These are phyloP conservation scores for Odocoileus virginianus DNA, from an alignment of 2,113 vertebrate genomes.

Conservation along the genomic window DNA sequence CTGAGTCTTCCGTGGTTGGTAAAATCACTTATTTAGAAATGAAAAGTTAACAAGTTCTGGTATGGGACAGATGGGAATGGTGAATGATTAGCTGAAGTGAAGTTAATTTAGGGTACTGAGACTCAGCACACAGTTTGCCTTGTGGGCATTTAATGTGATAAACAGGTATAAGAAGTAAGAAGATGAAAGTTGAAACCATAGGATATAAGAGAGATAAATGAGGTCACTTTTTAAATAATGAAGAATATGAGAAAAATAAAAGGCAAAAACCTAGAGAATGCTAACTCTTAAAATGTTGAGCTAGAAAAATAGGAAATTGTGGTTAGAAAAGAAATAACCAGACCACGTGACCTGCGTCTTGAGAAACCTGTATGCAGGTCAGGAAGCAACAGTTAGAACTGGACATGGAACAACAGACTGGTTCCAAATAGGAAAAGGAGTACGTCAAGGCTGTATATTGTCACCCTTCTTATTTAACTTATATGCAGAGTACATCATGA, in stretches of 20 bases:
- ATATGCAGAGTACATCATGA: background rate
- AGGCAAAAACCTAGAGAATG: background rate
- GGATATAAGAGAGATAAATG: background rate
- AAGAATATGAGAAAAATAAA: background rate
- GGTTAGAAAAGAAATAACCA: background rate
- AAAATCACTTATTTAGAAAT: background rate
- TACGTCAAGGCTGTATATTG: background rate
- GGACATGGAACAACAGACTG: background rate
- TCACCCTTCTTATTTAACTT: background rate
- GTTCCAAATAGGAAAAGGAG: background rate
- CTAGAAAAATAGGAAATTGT: background rate
- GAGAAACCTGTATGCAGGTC: background rate
- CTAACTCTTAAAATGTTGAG: background rate
- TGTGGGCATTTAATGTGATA: background rate
- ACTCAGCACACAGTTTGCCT: background rate
- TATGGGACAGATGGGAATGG: background rate
- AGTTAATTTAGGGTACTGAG: background rate
- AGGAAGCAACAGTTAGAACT: background rate
- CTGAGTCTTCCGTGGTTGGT: background rate
- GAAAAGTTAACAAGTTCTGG: background rate
- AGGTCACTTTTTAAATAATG: background rate
- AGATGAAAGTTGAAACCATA: background rate
- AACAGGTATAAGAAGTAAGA: background rate
- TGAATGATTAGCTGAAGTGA: background rate
- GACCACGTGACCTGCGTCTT: background rate